Evolutionary conservation across 2,888 invertebrate species (phyloP).

Genomic region (Fissipunctia ypsillon): DNA sequence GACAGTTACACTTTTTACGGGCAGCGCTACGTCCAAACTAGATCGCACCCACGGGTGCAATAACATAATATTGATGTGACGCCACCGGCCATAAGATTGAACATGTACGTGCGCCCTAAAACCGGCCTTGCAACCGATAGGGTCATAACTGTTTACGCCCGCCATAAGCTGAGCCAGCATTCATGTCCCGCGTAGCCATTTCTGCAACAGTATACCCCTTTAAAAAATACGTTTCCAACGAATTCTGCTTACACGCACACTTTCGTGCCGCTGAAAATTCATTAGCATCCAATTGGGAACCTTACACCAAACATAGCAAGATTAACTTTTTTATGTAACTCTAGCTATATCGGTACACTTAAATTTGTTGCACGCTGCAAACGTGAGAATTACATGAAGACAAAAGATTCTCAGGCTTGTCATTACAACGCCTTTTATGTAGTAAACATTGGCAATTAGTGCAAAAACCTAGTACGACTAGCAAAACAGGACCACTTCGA

Average conservation of each 20-base stretch:
- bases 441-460: conserved; percentile 69
- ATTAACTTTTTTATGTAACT: conserved; percentile 36
- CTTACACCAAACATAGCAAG: conserved; percentile 39
- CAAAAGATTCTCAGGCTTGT: conserved; percentile 75
- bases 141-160: conserved; percentile 72
- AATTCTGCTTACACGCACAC: conserved; percentile 65
- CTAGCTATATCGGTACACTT: conserved; percentile 35
- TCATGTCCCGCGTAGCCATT: conserved; percentile 69
- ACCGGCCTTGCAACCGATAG: conserved; percentile 67
- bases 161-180: conserved; percentile 75
- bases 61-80: conserved; percentile 62
- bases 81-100: conserved; percentile 54
- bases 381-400: conserved; percentile 72
- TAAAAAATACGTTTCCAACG: conserved; percentile 64
- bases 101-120: conserved; percentile 59
- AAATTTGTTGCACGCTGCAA: conserved; percentile 51
- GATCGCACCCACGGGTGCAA: conserved; percentile 57
- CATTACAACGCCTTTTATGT: conserved; percentile 75
- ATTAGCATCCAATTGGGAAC: conserved; percentile 49
- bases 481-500: conserved; percentile 48
- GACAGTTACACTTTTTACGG: conserved; percentile 55
- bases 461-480: conserved; percentile 64
- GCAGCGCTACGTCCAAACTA: conserved; percentile 47
- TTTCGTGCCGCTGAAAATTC: conserved; percentile 60
- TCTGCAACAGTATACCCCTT: conserved; percentile 62